Percentiles rank a stretch among this genome's conserved stretches.
These are phyloP conservation scores for Brenthis hecate DNA, from an alignment of 2,888 invertebrate genomes.

Conservation along the genomic window DNA sequence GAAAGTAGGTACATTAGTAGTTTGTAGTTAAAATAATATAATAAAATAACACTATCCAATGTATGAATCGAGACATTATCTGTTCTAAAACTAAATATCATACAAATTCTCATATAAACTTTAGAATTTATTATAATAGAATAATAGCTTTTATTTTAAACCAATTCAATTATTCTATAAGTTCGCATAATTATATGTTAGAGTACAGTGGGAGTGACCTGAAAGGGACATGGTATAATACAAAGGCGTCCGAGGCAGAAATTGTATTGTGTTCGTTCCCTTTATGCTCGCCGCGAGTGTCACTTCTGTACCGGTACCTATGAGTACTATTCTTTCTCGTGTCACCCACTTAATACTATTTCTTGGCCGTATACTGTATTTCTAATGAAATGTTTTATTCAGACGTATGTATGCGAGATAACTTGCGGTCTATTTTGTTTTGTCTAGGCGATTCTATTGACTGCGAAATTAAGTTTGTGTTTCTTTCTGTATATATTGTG, in stretches of 20 bases:
- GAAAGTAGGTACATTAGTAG: too few species aligned
- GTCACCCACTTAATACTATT: slow-evolving; percentile 58
- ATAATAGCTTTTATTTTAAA: slow-evolving; percentile 4
- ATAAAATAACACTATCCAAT: too few species aligned
- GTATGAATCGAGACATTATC: too few species aligned
- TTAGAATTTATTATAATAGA: too few species aligned
- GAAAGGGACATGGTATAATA: slow-evolving; percentile 72
- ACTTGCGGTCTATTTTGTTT: neutral
- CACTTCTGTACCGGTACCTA: slow-evolving; percentile 56
- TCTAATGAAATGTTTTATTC: slow-evolving; percentile 47
- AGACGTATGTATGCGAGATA: slow-evolving; percentile 20
- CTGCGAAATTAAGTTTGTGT: slow-evolving; percentile 2
- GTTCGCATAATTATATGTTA: slow-evolving; percentile 64
- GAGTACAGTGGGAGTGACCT: slow-evolving; percentile 74
- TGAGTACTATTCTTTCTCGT: slow-evolving; percentile 58
- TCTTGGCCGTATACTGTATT: slow-evolving; percentile 43
- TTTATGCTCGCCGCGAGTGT: slow-evolving; percentile 62
- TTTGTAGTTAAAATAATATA: too few species aligned
- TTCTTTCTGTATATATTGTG: neutral
- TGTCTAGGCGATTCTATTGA: slow-evolving; percentile 14
- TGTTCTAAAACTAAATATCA: too few species aligned
- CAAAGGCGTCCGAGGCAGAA: slow-evolving; percentile 69
- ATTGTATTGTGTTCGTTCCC: slow-evolving; percentile 66
- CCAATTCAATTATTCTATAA: slow-evolving; percentile 10
- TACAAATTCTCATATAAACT: too few species aligned